These are phyloP conservation scores for Ceratitis capitata DNA, from an alignment of 1,140 invertebrate genomes.

Conservation along the genomic window DNA sequence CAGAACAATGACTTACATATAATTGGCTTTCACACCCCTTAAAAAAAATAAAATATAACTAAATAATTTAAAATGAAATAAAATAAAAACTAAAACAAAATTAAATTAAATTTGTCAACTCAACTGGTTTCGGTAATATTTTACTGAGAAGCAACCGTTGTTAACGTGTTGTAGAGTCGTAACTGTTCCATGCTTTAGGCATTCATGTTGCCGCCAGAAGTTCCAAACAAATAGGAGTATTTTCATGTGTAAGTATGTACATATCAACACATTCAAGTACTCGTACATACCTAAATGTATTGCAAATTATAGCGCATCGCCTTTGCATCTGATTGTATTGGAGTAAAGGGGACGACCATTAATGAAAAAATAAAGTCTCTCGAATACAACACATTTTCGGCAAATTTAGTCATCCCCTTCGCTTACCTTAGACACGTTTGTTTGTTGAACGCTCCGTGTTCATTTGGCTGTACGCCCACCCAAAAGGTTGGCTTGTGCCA, in stretches of 20 bases:
- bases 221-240: not conserved
- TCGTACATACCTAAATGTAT: not conserved
- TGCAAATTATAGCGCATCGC: not conserved
- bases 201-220: not conserved
- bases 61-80: no score
- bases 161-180: no score
- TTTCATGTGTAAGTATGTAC: not conserved
- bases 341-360: not conserved
- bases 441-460: not conserved
- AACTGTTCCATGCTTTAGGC: not conserved
- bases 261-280: no score
- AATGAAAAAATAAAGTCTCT: conserved; percentile 15
- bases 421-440: not conserved
- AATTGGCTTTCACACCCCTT: no score
- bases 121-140: no score
- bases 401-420: not conserved
- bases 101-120: no score
- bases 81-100: no score
- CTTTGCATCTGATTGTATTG: no score
- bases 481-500: not conserved
- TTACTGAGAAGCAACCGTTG: no score
- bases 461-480: not conserved
- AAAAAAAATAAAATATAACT: no score
- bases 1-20: no score
- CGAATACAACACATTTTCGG: not conserved